These are phyloP conservation scores for Ormyrus rosae DNA, from an alignment of 2,888 invertebrate species.

Conservation along the genomic window DNA sequence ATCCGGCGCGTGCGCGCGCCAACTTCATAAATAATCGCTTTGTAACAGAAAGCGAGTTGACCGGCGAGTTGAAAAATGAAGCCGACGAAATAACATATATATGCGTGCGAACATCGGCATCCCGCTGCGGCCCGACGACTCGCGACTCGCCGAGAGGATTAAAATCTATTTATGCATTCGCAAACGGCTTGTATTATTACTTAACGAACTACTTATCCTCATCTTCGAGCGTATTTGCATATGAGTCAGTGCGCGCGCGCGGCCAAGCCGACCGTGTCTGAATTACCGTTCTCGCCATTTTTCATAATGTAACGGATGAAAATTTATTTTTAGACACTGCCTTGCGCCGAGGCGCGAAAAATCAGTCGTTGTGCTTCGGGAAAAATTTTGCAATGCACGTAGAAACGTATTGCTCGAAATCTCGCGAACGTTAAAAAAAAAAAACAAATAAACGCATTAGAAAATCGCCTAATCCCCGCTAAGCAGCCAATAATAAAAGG, in stretches of 20 bases:
- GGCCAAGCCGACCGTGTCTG: background rate
- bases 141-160: constrained; percentile 9
- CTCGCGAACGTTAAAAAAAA: too few species aligned
- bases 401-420: too few species aligned
- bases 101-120: constrained; percentile 33
- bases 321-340: background rate
- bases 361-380: too few species aligned
- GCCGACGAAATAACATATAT: background rate
- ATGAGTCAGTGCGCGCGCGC: background rate
- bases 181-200: background rate
- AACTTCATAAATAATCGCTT: constrained; percentile 9
- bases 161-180: constrained; percentile 31
- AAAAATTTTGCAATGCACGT: too few species aligned
- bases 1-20: background rate
- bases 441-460: too few species aligned
- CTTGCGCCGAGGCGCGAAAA: too few species aligned
- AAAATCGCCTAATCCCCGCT: too few species aligned
- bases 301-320: background rate
- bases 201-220: background rate
- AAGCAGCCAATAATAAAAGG: background rate
- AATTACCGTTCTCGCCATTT: background rate
- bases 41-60: background rate
- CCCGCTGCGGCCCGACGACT: constrained; percentile 35
- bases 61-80: background rate
- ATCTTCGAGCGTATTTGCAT: background rate